Evolutionary conservation across 2,888 invertebrate genomes (phyloP).

Genomic region (Agapostemon virescens): DNA sequence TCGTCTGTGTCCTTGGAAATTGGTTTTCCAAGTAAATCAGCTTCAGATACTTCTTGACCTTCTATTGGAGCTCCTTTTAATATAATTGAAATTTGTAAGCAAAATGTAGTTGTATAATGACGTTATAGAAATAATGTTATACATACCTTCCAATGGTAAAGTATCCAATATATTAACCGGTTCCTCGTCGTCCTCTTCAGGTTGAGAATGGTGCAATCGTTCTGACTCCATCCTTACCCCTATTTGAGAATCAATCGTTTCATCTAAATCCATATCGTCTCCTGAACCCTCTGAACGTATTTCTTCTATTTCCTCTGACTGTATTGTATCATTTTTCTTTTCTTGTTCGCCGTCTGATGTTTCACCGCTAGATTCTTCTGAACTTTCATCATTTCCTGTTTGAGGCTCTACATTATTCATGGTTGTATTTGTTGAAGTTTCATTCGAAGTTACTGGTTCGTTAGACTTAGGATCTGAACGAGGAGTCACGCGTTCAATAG

Average conservation of each 20-base stretch:
- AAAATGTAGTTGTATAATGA: slow-evolving; percentile 2
- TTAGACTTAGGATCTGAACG: slow-evolving; percentile 69
- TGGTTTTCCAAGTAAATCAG: slow-evolving; percentile 76
- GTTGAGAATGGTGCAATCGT: slow-evolving; percentile 66
- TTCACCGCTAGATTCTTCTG: slow-evolving; percentile 81
- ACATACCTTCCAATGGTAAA: slow-evolving; percentile 76
- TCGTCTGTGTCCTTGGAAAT: slow-evolving; percentile 74
- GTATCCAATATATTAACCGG: slow-evolving; percentile 79
- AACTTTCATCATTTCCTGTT: slow-evolving; percentile 74
- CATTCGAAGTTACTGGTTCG: slow-evolving; percentile 62
- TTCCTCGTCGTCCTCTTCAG: slow-evolving; percentile 76
- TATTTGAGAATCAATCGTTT: slow-evolving; percentile 79
- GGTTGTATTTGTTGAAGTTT: slow-evolving; percentile 62
- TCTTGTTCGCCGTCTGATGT: slow-evolving; percentile 76
- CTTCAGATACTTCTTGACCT: slow-evolving; percentile 78
- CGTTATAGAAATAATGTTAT: slow-evolving; percentile 24
- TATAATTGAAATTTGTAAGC: slow-evolving; percentile 13
- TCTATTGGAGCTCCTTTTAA: slow-evolving; percentile 77
- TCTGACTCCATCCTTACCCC: slow-evolving; percentile 77
- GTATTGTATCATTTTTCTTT: slow-evolving; percentile 68
- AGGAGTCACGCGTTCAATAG: slow-evolving; percentile 82
- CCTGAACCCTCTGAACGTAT: slow-evolving; percentile 77
- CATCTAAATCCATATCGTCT: slow-evolving; percentile 79
- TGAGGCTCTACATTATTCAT: slow-evolving; percentile 70
- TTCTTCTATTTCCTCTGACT: slow-evolving; percentile 75